Conservation (phyloP, 2,113 vertebrate species). For the Pseudopipra pipra region DNA sequence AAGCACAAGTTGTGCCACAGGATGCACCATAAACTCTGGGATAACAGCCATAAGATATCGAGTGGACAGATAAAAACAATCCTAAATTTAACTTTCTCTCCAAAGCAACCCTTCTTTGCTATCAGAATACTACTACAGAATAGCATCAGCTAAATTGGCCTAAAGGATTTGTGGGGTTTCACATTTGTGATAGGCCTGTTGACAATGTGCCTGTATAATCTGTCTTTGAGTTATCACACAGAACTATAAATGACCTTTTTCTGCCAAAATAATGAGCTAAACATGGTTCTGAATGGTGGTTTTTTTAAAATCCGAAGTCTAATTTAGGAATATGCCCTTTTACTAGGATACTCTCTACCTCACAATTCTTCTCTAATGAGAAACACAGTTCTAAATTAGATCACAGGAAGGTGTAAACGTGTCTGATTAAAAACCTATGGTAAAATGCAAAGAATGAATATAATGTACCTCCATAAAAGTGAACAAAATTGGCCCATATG, state of each 20-base stretch:
- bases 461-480: not conserved
- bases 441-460: not conserved
- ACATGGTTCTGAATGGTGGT: not conserved
- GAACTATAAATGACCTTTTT: not conserved
- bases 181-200: not conserved
- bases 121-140: not conserved
- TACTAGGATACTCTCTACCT: not conserved
- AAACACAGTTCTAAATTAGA: not conserved
- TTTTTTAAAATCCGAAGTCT: not conserved
- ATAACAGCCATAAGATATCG: not conserved
- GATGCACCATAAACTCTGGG: not conserved
- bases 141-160: not conserved
- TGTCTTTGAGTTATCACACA: not conserved
- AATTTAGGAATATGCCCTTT: not conserved
- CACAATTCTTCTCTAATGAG: not conserved
- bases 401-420: not conserved
- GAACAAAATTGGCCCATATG: not conserved
- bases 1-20: not conserved
- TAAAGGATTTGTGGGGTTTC: not conserved
- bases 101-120: not conserved
- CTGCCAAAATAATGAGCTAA: conserved; percentile 10
- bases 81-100: not conserved
- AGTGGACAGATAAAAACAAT: not conserved
- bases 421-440: not conserved
- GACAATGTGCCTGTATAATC: not conserved